These are phyloP conservation scores for Euplagia quadripunctaria DNA, from an alignment of 2,888 invertebrate species.

Conservation along the genomic window DNA sequence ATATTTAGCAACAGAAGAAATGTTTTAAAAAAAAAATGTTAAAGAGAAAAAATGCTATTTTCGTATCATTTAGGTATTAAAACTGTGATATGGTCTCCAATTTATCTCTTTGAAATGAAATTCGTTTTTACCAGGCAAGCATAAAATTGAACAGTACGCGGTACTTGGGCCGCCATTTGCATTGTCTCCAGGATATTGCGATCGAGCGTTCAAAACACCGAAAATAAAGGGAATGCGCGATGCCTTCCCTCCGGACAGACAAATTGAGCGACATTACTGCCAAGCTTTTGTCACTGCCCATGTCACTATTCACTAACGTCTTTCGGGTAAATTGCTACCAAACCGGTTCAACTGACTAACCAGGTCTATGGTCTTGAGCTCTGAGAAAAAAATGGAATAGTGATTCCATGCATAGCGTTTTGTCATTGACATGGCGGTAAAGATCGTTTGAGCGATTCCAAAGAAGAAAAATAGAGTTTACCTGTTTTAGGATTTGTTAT, in stretches of 20 bases:
- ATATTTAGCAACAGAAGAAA: neutral
- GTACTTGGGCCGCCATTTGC: slow-evolving; percentile 57
- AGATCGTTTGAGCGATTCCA: slow-evolving; percentile 44
- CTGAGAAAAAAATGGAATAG: slow-evolving; percentile 7
- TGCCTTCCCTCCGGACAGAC: slow-evolving; percentile 47
- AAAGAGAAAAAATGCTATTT: too few relatives aligned
- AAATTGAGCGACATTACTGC: slow-evolving; percentile 61
- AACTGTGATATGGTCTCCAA: slow-evolving; percentile 15
- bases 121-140: slow-evolving; percentile 54
- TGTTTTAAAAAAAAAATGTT: neutral
- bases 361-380: slow-evolving; percentile 32
- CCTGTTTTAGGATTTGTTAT: slow-evolving; percentile 44
- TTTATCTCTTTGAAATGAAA: slow-evolving; percentile 38
- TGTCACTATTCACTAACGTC: slow-evolving; percentile 38
- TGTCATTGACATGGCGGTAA: slow-evolving; percentile 26
- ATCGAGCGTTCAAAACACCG: slow-evolving; percentile 48
- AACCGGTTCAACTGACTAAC: slow-evolving; percentile 26
- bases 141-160: slow-evolving; percentile 54
- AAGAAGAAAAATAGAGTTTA: slow-evolving; percentile 39
- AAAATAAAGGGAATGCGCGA: slow-evolving; percentile 53
- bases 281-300: slow-evolving; percentile 43
- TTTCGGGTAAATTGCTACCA: slow-evolving; percentile 38
- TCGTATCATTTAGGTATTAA: neutral
- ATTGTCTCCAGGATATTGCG: slow-evolving; percentile 60
- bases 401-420: neutral